Evolutionary conservation across 2,797 vertebrate genomes (phyloP), one percentile per base, ranked within the genome.

Genomic region (Poecile montanus): DNA sequence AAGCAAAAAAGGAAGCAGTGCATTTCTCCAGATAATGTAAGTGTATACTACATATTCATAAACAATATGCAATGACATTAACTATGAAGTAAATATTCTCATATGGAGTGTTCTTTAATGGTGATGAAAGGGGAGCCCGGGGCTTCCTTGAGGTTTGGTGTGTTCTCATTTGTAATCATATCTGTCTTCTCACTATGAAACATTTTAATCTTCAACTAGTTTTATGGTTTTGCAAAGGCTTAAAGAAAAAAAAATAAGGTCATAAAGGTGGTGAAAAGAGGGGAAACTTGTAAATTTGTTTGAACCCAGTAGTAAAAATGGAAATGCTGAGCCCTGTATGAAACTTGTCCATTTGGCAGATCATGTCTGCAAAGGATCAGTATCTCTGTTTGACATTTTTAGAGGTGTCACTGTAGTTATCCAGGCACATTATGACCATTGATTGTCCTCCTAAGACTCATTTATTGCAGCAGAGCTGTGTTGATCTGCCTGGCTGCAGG

Each of bases 121-220:
- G 3, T 72, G 61, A 76, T 75, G 44, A 79, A 94, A 94, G 19
- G 16, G 40, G 40, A 75, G 66, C 34, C 13, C 6, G 1, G 17
- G 19, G 16, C 77, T 80, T 73, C 62, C 56, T 75, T 47, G 12
- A 42, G 60, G 75, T 30, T 48, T 82, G 50, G 40, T 51, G 53
- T 57, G 36, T 60, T 95, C 95, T 93, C 80, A 91, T 96, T 94
- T 95, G 76, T 82, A 93, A 89, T 88, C 84, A 67, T 91, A 84
- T 87, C 91, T 72, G 56, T 75, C 91, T 95, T 66, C 90, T 75
- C 62, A 85, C 51, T 21, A 20, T 18, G 84, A 93, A 65, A 12
- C 74, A 86, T 91, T 88, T 91, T 58, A 50, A 22, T 42, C 73
- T 87, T 97, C 92, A 88, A 63, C 50, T 45, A 90, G 65, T 84